A percentile compares a stretch with the other conserved stretches of the same genome.
Evolutionary conservation across 2,888 invertebrate species (phyloP).

Genomic region (Synergus japonicus): DNA sequence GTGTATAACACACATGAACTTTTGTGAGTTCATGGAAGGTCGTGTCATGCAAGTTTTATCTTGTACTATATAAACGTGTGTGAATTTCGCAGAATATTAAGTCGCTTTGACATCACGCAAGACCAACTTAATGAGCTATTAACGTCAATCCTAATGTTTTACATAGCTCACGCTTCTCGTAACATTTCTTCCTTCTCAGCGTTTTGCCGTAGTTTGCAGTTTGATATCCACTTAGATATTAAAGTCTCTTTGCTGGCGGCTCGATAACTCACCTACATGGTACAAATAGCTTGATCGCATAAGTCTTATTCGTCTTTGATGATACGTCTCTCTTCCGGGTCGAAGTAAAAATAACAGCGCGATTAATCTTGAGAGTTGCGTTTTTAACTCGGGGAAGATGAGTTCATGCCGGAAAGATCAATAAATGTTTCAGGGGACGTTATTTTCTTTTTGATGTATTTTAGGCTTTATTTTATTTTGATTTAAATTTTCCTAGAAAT

Average conservation of each 20-base stretch:
- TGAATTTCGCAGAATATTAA: too few relatives aligned
- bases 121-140: too few relatives aligned
- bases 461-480: too few relatives aligned
- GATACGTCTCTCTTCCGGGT: not conserved
- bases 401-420: too few relatives aligned
- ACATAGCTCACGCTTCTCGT: not conserved
- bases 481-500: too few relatives aligned
- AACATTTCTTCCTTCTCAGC: not conserved
- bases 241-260: not conserved
- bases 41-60: too few relatives aligned
- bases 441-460: too few relatives aligned
- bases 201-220: not conserved
- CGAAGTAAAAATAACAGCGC: not conserved
- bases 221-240: not conserved
- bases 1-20: too few relatives aligned
- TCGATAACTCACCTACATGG: not conserved
- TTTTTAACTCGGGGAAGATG: not conserved
- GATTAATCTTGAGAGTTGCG: not conserved
- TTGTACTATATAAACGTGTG: too few relatives aligned
- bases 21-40: too few relatives aligned
- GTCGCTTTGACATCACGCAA: too few relatives aligned
- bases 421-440: too few relatives aligned
- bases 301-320: not conserved
- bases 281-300: not conserved
- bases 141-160: not conserved